Base-by-base conservation (phyloP, 2,113 vertebrate genomes). In the Planiliza haematocheilus region DNA sequence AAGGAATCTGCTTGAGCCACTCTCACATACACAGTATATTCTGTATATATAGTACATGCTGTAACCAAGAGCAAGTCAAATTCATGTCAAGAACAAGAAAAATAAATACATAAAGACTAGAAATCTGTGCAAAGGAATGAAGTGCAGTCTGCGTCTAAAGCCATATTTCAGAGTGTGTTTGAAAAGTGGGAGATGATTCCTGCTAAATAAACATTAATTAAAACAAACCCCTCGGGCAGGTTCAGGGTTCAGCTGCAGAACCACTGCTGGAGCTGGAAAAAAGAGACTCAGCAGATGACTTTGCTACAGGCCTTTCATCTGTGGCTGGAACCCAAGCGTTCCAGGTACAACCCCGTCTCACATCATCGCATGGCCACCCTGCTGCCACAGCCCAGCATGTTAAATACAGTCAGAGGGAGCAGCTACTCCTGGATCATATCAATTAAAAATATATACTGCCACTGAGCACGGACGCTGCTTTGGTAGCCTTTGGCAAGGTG, bases 401-500 rank as follows among this genome's bases (percentile, higher is more conserved):
- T 67, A 18, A 48, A 65, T n/a, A 51, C 57, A 36, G 37, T 4
- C 30, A 39, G 42, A 42, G 16, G 36, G 21, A 59, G 30, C 34
- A 38, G 24, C 45, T 34, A 4, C 76, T 51, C 20, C 53, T 51
- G 12, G 12, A 43, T 51, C 43, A 57, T 13, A 53, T 34, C 59
- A 21, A 69, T 50, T 1, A 24, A 59, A 12, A 21, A 62, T 53
- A 72, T 51, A 51, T 20, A 20, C 16, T 36, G 37, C 24, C 30
- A 8, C 52, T 21, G 46, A 36, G 45, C 18, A 34, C 0, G 3
- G 51, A 20, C 51, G 17, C 20, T 36, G 38, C 52, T 59, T 45
- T 0, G n/a, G 16, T 8, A 34, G 74, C 74, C 14, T 70, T 63
- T 74, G 77, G 80, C 64, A 45, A 63, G 56, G 70, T 60, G 46